Evolutionary conservation across 1,140 invertebrate species (phyloP), one percentile per base, ranked within the genome.

Genomic region (Psilanteris sp.): DNA sequence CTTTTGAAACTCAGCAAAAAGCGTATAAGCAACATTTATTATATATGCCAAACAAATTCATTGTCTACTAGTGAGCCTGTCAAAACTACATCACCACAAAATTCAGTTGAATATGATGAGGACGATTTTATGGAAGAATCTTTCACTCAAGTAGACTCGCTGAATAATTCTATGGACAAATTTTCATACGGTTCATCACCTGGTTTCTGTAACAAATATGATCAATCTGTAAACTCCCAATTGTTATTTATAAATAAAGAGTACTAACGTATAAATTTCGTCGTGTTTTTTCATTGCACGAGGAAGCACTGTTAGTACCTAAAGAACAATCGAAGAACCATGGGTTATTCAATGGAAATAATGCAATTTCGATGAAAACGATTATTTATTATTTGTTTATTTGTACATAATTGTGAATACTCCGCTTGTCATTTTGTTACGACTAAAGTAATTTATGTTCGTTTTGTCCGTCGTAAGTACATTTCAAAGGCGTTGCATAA

Each of bases 1-100:
- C 73, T 92, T 11, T 88, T 96, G 8, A 39, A 64, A n/a, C 81
- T 79, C 7, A 91, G 90, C 13, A 74, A 81, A 26, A 70, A 83
- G 5, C 84, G 83, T 66, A 87, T 91, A 44, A 26, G 34, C 20
- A 74, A 85, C 3, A 46, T 88, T 29, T 90, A 91, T 80, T 75
- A 80, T 18, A 36, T 6, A n/a, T 77, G 88, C 78, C 78, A 89
- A 57, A 80, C 61, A 1, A 80, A 48, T 11, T 72, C 22, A 22
- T 4, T 16, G 24, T 3, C 29, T 1, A 20, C 26, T 2, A 70
- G 66, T 20, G 52, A 52, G 6, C 43, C 50, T 2, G 64, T 73
- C 13, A 81, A 81, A 26, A 57, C 43, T 43, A 86, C 41, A 8
- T 36, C 57, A 0, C 32, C 36, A 6, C 72, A 61, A 5, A 54